Evolutionary conservation across 2,888 invertebrate species (phyloP).

Genomic region (Amphipyra berbera): DNA sequence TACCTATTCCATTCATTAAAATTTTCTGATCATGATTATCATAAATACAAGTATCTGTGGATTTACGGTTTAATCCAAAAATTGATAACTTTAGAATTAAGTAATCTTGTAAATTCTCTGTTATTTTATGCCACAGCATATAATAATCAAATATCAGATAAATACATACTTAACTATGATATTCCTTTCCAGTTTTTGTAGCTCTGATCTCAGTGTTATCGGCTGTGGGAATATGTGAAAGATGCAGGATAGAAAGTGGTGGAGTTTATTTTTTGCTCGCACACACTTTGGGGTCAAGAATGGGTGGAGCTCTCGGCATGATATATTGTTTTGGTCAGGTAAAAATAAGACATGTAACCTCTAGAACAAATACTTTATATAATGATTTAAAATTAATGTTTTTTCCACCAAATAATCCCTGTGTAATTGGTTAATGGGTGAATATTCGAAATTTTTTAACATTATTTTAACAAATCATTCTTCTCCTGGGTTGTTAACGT

Average conservation of each 20-base stretch:
- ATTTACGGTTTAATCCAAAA: too few relatives aligned
- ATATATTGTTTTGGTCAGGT: constrained; percentile 99
- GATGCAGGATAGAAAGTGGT: constrained; percentile 98
- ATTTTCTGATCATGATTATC: too few relatives aligned
- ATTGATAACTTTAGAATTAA: background rate
- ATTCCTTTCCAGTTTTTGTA: constrained; percentile 92
- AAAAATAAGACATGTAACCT: constrained; percentile 34
- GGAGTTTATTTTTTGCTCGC: constrained; percentile 98
- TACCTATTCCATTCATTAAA: background rate
- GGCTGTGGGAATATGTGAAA: constrained; percentile 98
- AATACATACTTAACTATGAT: background rate
- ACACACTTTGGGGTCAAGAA: constrained; percentile 97
- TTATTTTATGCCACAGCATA: background rate
- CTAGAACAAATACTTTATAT: too few relatives aligned
- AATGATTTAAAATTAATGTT: too few relatives aligned
- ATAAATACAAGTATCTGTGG: too few relatives aligned
- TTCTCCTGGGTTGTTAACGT: too few relatives aligned
- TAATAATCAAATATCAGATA: background rate
- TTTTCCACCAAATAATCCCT: too few relatives aligned
- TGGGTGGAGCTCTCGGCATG: constrained; percentile 97
- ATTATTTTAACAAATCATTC: too few relatives aligned
- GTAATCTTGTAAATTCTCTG: background rate
- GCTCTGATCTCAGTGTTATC: constrained; percentile 98
- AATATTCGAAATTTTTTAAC: too few relatives aligned
- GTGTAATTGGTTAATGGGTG: too few relatives aligned